These are phyloP conservation scores for Enteromius trimaculatus DNA, from an alignment of 2,797 vertebrate genomes.

Conservation along the genomic window DNA sequence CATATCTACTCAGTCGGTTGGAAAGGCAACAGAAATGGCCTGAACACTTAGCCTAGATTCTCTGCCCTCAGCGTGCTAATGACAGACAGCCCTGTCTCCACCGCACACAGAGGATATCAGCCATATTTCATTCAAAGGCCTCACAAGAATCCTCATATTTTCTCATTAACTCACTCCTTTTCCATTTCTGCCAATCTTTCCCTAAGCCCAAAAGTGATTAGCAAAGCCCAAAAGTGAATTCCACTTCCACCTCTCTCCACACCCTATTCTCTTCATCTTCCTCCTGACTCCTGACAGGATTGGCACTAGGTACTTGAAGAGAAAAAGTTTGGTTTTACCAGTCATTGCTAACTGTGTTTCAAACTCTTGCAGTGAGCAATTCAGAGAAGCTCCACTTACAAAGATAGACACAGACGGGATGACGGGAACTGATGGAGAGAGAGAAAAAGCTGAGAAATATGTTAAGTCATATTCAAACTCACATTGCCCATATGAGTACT, in stretches of 20 bases:
- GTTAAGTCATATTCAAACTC: slow-evolving; percentile 14
- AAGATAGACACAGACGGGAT: neutral
- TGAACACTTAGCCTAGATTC: slow-evolving; percentile 80
- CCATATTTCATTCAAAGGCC: slow-evolving; percentile 80
- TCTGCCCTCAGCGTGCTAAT: slow-evolving; percentile 71
- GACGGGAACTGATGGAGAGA: slow-evolving; percentile 19
- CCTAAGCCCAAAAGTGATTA: slow-evolving; percentile 68
- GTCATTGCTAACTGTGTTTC: slow-evolving; percentile 18
- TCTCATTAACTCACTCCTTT: slow-evolving; percentile 69
- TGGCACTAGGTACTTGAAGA: neutral
- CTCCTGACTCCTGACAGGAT: slow-evolving; percentile 7
- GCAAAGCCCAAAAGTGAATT: slow-evolving; percentile 65
- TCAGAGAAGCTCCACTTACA: neutral
- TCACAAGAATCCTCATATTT: slow-evolving; percentile 74
- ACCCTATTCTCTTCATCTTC: slow-evolving; percentile 23
- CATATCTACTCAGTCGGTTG: slow-evolving; percentile 81
- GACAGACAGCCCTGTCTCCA: slow-evolving; percentile 80
- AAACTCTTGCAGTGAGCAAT: neutral
- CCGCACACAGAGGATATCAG: slow-evolving; percentile 75
- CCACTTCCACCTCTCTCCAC: slow-evolving; percentile 23
- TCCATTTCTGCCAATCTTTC: slow-evolving; percentile 66
- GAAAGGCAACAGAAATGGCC: slow-evolving; percentile 80
- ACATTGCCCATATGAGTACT: slow-evolving; percentile 1
- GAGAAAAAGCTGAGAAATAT: neutral
- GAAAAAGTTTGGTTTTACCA: slow-evolving; percentile 23